Percentiles rank a stretch among this genome's conserved stretches.
Conservation (phyloP, 2,113 vertebrate species). For the Thermophis baileyi region DNA sequence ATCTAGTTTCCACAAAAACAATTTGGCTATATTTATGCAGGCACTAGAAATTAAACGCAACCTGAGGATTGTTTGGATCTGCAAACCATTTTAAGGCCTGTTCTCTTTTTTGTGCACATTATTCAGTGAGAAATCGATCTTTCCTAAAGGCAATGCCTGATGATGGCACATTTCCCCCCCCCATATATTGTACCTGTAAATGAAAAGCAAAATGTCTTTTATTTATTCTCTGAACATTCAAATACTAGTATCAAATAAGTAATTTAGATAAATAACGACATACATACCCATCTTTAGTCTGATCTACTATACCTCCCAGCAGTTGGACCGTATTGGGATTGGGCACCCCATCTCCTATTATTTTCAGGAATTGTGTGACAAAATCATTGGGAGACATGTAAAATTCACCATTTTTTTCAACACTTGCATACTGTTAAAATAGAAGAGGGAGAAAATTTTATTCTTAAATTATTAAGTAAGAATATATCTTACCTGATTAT, state of each 20-base stretch:
- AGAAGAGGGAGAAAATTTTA: constrained; percentile 17
- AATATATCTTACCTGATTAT: neutral
- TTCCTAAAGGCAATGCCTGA: neutral
- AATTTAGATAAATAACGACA: neutral
- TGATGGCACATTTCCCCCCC: neutral
- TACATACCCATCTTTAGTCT: constrained; percentile 86
- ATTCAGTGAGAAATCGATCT: neutral
- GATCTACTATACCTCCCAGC: constrained; percentile 82
- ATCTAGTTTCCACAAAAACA: neutral
- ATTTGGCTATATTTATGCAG: neutral
- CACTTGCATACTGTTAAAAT: constrained; percentile 77
- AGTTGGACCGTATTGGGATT: constrained; percentile 75
- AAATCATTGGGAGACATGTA: constrained; percentile 85
- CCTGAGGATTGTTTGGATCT: neutral
- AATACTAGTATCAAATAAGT: neutral
- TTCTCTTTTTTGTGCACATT: neutral
- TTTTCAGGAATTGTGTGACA: constrained; percentile 77
- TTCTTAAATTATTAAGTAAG: constrained; percentile 17
- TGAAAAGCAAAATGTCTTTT: neutral
- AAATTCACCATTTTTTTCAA: constrained; percentile 82
- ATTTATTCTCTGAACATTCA: neutral
- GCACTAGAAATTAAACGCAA: neutral
- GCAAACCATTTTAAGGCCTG: neutral
- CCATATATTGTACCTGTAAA: neutral
- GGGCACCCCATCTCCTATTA: constrained; percentile 75